These are phyloP conservation scores for Pheosia gnoma DNA, from an alignment of 2,888 invertebrate genomes.

Conservation along the genomic window DNA sequence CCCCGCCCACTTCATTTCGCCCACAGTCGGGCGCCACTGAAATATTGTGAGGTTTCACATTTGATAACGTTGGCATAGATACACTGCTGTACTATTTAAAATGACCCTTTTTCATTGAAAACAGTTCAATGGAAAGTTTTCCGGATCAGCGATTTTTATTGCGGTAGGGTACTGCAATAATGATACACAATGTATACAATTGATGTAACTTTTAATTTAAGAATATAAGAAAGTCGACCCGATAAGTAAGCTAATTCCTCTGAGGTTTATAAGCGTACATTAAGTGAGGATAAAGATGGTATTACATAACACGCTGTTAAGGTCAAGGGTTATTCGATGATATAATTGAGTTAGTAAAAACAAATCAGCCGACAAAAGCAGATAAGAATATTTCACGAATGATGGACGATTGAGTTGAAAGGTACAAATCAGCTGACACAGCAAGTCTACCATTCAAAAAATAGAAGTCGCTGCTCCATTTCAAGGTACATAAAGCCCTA, in stretches of 20 bases:
- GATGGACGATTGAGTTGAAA: background rate
- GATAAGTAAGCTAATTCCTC: too few relatives aligned
- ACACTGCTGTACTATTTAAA: constrained; percentile 26
- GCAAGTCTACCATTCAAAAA: background rate
- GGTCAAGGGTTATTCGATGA: constrained; percentile 21
- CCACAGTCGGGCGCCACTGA: constrained; percentile 50
- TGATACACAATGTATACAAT: background rate
- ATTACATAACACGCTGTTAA: constrained; percentile 18
- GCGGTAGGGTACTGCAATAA: background rate
- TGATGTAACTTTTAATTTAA: too few relatives aligned
- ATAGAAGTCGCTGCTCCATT: too few relatives aligned
- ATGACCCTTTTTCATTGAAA: constrained; percentile 29
- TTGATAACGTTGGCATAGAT: constrained; percentile 31
- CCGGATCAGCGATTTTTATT: background rate
- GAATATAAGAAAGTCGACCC: too few relatives aligned
- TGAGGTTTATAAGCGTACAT: too few relatives aligned
- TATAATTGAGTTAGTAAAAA: constrained; percentile 14
- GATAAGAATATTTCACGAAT: background rate
- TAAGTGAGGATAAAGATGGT: constrained; percentile 12
- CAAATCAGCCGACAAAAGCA: constrained; percentile 14
- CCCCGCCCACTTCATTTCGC: constrained; percentile 54
- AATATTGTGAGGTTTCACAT: constrained; percentile 46
- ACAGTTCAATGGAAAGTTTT: constrained; percentile 22
- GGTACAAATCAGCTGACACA: background rate
- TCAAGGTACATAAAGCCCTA: constrained; percentile 11